phyloP scores from a whole-genome alignment of 2,113 vertebrate species.

The Furnarius figulus region DNA sequence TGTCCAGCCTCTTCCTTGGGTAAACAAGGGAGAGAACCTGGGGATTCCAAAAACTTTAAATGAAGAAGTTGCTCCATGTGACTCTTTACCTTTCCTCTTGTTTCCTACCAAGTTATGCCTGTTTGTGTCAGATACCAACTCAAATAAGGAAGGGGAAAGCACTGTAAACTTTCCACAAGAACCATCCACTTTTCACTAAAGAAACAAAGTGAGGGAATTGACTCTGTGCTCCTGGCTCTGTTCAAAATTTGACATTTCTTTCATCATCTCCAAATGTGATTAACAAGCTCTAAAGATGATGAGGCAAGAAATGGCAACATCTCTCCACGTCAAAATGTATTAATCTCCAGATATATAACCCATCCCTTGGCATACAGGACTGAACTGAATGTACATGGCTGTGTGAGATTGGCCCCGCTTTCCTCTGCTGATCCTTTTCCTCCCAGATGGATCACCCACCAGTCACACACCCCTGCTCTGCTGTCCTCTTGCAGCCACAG shows the following conservation, averaged over 20 bases:
- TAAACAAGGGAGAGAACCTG: neutral
- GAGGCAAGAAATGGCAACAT: neutral
- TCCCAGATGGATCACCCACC: neutral
- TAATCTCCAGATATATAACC: neutral
- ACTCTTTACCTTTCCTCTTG: neutral
- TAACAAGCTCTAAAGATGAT: neutral
- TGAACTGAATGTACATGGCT: neutral
- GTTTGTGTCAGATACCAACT: neutral
- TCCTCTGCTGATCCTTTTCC: neutral
- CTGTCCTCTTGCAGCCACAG: fast-evolving
- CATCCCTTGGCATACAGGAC: neutral
- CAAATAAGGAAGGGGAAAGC: neutral
- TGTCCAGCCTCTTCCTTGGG: neutral
- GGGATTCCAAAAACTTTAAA: neutral
- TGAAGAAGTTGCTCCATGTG: neutral
- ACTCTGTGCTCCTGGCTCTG: neutral
- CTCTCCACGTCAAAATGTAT: neutral
- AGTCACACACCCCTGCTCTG: neutral
- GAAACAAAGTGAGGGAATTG: neutral
- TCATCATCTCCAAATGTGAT: neutral
- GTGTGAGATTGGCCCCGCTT: neutral
- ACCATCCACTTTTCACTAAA: neutral
- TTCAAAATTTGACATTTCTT: neutral
- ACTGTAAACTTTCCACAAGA: fast-evolving
- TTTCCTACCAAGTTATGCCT: neutral